Percentiles rank a stretch among this genome's conserved stretches.
phyloP scores from a whole-genome alignment of 2,888 invertebrate species.

The Augochlorella aurata region DNA sequence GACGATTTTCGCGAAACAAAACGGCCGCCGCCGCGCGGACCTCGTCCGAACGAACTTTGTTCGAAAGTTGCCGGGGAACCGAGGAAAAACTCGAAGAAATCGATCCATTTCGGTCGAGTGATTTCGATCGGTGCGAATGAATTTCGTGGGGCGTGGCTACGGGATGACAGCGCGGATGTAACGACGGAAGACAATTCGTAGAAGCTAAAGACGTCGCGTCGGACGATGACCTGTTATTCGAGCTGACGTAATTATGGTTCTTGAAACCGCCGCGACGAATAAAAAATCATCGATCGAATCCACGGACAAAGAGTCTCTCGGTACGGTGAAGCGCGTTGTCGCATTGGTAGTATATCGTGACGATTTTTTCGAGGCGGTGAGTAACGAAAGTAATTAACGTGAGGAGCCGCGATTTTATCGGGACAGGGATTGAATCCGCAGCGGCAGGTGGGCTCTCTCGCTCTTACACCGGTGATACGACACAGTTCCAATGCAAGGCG shows the following conservation, averaged over 20 bases:
- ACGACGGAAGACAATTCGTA: too few species aligned
- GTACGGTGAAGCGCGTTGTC: neutral
- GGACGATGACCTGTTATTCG: too few species aligned
- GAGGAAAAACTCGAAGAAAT: neutral
- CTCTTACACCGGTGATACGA: neutral
- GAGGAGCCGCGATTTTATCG: neutral
- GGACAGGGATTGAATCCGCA: neutral
- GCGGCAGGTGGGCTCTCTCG: neutral
- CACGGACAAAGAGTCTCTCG: neutral
- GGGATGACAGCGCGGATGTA: too few species aligned
- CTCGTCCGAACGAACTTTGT: constrained; percentile 30
- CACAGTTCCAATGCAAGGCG: neutral
- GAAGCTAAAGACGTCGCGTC: too few species aligned
- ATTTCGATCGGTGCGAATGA: too few species aligned
- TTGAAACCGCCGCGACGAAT: neutral
- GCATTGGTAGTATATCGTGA: neutral
- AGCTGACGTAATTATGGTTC: too few species aligned
- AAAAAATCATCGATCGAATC: neutral
- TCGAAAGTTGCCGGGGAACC: constrained; percentile 4
- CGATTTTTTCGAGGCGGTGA: neutral
- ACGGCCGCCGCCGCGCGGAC: constrained; percentile 10
- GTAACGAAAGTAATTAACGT: constrained; percentile 10
- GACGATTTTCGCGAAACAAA: constrained; percentile 69
- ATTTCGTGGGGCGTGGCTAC: too few species aligned
- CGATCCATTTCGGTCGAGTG: too few species aligned